Percentiles rank a stretch among this genome's conserved stretches.
Evolutionary conservation across 2,888 invertebrate species (phyloP).

Genomic region (Pelosia muscerda): DNA sequence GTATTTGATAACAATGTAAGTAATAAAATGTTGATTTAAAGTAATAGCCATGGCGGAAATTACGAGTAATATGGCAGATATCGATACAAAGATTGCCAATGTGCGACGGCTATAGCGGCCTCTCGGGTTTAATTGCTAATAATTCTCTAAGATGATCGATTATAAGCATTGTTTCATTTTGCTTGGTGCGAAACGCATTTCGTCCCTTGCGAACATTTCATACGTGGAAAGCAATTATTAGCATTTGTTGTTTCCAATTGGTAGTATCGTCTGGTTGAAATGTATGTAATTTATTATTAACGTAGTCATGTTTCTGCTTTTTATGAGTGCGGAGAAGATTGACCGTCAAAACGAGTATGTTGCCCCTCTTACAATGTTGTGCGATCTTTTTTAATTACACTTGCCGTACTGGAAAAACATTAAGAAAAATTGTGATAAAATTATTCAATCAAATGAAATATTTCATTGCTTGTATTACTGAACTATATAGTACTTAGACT

Average conservation of each 20-base stretch:
- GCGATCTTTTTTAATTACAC: conserved; percentile 50
- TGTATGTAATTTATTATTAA: conserved; percentile 77
- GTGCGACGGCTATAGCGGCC: conserved; percentile 46
- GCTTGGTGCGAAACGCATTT: conserved; percentile 44
- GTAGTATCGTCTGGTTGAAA: conserved; percentile 66
- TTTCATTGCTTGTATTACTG: neutral
- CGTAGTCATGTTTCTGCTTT: conserved; percentile 73
- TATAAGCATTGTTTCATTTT: conserved; percentile 62
- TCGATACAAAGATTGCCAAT: conserved; percentile 44
- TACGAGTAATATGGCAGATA: conserved; percentile 45
- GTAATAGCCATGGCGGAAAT: conserved; percentile 29
- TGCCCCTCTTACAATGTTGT: conserved; percentile 66
- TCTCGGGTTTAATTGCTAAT: conserved; percentile 64
- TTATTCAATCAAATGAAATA: neutral
- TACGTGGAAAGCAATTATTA: conserved; percentile 71
- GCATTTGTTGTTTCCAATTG: conserved; percentile 73
- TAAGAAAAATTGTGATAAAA: neutral
- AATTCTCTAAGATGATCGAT: conserved; percentile 64
- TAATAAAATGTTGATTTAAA: conserved; percentile 51
- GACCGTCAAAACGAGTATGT: conserved; percentile 64
- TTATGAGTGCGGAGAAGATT: conserved; percentile 73
- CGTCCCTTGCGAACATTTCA: conserved; percentile 60
- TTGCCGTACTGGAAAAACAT: neutral
- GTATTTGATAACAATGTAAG: conserved; percentile 38
- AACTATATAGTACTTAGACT: neutral